A percentile compares a stretch with the other conserved stretches of the same genome.
Conservation (phyloP, 2,797 vertebrate genomes). For the Luscinia megarhynchos region DNA sequence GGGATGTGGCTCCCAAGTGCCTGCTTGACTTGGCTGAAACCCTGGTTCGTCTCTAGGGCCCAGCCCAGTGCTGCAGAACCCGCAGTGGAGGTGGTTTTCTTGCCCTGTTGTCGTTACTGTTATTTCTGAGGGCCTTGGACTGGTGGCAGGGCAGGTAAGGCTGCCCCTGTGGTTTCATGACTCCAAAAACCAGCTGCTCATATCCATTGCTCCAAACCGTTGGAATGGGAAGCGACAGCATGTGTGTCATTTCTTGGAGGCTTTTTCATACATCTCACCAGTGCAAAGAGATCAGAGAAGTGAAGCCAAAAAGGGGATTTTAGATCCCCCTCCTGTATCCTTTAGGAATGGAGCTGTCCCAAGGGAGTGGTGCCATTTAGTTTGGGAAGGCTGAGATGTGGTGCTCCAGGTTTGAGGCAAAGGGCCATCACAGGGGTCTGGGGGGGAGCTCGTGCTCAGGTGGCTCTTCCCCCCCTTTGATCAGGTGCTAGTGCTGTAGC, state of each 20-base stretch:
- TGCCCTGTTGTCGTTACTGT: constrained; percentile 62
- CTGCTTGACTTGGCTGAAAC: constrained; percentile 46
- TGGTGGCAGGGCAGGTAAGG: constrained; percentile 71
- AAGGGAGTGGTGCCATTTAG: neutral
- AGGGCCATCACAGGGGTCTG: neutral
- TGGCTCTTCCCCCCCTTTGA: neutral
- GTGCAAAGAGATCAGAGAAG: constrained; percentile 3
- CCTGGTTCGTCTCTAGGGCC: constrained; percentile 66
- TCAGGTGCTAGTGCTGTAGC: constrained; percentile 20
- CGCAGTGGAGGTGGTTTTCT: constrained; percentile 54
- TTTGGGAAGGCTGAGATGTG: neutral
- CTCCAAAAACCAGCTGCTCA: constrained; percentile 57
- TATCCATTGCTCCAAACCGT: constrained; percentile 41
- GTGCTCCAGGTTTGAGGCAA: neutral
- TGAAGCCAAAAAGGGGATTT: neutral
- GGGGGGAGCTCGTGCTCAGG: neutral
- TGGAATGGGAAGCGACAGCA: constrained; percentile 27
- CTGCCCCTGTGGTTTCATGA: constrained; percentile 64
- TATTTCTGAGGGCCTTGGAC: constrained; percentile 68
- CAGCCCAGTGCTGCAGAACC: constrained; percentile 55
- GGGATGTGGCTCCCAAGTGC: constrained; percentile 32
- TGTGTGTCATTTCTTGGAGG: constrained; percentile 39
- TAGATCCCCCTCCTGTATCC: neutral
- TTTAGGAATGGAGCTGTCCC: rapidly evolving
- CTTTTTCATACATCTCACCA: constrained; percentile 58